These are phyloP conservation scores for Notospermus geniculatus DNA, from an alignment of 1,140 invertebrate genomes.

Conservation along the genomic window DNA sequence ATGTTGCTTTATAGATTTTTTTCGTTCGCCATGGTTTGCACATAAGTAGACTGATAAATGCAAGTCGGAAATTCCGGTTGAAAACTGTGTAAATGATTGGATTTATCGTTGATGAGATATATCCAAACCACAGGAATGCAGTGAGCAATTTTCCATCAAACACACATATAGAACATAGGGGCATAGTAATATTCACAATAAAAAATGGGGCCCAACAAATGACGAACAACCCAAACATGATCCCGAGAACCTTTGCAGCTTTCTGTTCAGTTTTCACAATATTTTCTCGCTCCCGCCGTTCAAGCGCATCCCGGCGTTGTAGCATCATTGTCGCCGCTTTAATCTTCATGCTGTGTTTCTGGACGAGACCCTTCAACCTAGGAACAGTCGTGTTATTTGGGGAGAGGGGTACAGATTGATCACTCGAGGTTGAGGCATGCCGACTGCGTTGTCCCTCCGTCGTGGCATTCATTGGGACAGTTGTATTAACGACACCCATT, in stretches of 20 bases:
- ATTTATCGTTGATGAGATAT: conserved; percentile 53
- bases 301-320: conserved; percentile 25
- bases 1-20: conserved; percentile 1
- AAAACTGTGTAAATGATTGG: conserved; percentile 59
- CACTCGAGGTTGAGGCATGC: too few species aligned
- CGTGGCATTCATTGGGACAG: too few species aligned
- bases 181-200: conserved; percentile 49
- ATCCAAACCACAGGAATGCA: conserved; percentile 54
- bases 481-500: too few species aligned
- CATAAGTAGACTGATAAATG: conserved; percentile 48
- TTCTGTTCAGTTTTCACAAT: conserved; percentile 79
- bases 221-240: conserved; percentile 54
- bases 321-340: conserved; percentile 47
- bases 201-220: conserved; percentile 57
- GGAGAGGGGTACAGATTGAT: too few species aligned
- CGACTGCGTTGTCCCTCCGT: too few species aligned
- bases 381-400: not conserved
- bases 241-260: conserved; percentile 68
- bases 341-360: conserved; percentile 43
- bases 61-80: conserved; percentile 53
- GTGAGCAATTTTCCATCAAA: conserved; percentile 42
- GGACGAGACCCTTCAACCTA: conserved; percentile 32
- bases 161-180: conserved; percentile 59
- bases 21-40: conserved; percentile 24
- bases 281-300: conserved; percentile 27